Conservation (phyloP, 2,888 invertebrate species). For the Hesperia comma region DNA sequence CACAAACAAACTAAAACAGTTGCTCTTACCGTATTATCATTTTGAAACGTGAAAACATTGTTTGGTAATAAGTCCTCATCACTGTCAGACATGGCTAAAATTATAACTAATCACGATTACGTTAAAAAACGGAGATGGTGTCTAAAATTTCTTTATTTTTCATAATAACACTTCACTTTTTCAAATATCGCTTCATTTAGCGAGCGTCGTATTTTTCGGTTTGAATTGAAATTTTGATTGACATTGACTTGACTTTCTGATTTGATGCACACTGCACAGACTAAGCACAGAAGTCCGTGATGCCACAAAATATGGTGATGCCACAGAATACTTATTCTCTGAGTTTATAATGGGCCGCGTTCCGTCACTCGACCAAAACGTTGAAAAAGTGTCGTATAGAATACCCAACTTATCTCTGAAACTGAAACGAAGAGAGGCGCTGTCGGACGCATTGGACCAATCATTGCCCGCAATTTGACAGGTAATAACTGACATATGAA, state of each 20-base stretch:
- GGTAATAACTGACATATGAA: too few relatives aligned
- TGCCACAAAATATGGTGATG: too few relatives aligned
- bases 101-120: neutral
- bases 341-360: too few relatives aligned
- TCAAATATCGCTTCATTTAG: conserved; percentile 1
- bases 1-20: neutral
- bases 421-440: too few relatives aligned
- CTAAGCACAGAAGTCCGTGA: too few relatives aligned
- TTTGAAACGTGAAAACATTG: conserved; percentile 54
- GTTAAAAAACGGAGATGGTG: neutral
- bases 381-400: too few relatives aligned
- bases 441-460: too few relatives aligned
- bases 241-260: conserved; percentile 18
- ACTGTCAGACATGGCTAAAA: conserved; percentile 56
- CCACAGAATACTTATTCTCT: too few relatives aligned
- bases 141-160: neutral
- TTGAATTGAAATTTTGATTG: conserved; percentile 7
- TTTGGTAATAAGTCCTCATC: conserved; percentile 58
- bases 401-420: too few relatives aligned
- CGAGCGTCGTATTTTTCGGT: conserved; percentile 19
- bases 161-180: neutral
- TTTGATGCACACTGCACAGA: too few relatives aligned
- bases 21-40: conserved; percentile 58
- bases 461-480: too few relatives aligned
- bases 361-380: too few relatives aligned